A percentile compares a stretch with the other conserved stretches of the same genome.
Evolutionary conservation across 2,113 vertebrate genomes (phyloP).

Genomic region (Glaucidium brasilianum): DNA sequence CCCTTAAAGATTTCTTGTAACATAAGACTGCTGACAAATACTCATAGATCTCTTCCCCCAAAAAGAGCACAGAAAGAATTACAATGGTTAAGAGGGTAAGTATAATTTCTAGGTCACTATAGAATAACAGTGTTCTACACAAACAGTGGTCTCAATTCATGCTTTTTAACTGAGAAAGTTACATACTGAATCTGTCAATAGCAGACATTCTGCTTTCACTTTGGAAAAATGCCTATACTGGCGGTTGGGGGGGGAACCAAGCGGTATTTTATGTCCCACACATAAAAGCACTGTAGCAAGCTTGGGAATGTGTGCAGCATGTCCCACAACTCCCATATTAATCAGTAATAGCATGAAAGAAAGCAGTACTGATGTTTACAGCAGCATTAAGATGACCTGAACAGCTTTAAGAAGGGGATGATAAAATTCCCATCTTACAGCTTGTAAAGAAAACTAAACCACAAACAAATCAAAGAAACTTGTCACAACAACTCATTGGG

Average conservation of each 20-base stretch:
- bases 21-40: not conserved
- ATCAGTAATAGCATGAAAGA: rapidly evolving
- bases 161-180: not conserved
- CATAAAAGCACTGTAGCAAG: not conserved
- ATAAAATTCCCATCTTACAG: not conserved
- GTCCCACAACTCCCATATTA: not conserved
- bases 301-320: not conserved
- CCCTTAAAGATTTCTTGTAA: not conserved
- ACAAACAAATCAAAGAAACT: not conserved
- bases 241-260: rapidly evolving
- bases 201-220: not conserved
- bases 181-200: not conserved
- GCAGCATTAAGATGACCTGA: not conserved
- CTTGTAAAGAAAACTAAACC: not conserved
- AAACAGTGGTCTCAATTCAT: not conserved
- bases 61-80: not conserved
- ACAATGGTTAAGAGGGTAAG: not conserved
- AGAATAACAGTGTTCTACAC: not conserved
- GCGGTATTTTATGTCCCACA: not conserved
- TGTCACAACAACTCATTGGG: not conserved
- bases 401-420: not conserved
- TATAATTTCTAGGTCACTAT: not conserved
- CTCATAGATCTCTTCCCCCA: not conserved
- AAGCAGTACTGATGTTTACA: not conserved
- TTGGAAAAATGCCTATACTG: not conserved